Evolutionary conservation across 2,113 vertebrate species (phyloP).

Genomic region (Herpailurus yagouaroundi): DNA sequence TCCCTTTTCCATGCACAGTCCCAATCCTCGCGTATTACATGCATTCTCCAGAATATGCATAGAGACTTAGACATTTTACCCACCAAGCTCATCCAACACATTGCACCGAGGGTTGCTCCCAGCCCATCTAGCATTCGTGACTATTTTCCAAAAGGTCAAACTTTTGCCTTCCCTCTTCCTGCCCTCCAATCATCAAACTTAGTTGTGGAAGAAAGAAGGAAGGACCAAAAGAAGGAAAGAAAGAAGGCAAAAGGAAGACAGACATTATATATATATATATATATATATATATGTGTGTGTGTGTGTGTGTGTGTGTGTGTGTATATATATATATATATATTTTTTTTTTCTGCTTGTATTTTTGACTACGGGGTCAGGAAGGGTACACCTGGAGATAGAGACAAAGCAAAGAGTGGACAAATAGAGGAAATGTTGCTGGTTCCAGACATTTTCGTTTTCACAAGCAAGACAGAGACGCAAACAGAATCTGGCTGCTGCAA

Average conservation of each 20-base stretch:
- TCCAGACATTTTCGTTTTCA: not conserved
- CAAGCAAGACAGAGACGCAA: not conserved
- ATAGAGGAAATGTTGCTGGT: not conserved
- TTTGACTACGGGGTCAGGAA: not conserved
- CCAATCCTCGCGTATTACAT: fast-evolving
- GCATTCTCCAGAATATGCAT: not conserved
- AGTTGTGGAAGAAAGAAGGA: not conserved
- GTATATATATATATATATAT: too few relatives aligned
- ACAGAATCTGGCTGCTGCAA: not conserved
- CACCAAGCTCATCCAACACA: not conserved
- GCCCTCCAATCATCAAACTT: not conserved
- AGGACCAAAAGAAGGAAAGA: not conserved
- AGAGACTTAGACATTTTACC: not conserved
- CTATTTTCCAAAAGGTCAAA: not conserved
- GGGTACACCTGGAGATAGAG: not conserved
- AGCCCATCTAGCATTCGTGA: not conserved
- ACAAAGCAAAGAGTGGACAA: not conserved
- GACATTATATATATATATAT: too few relatives aligned
- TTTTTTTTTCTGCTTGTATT: not conserved
- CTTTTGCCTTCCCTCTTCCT: not conserved
- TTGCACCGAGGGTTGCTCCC: not conserved
- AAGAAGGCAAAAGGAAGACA: not conserved
- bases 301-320: too few relatives aligned
- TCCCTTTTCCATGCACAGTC: not conserved
- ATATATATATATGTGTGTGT: fast-evolving